Evolutionary conservation across 2,888 invertebrate species (phyloP).

Genomic region (Pomacea canaliculata): DNA sequence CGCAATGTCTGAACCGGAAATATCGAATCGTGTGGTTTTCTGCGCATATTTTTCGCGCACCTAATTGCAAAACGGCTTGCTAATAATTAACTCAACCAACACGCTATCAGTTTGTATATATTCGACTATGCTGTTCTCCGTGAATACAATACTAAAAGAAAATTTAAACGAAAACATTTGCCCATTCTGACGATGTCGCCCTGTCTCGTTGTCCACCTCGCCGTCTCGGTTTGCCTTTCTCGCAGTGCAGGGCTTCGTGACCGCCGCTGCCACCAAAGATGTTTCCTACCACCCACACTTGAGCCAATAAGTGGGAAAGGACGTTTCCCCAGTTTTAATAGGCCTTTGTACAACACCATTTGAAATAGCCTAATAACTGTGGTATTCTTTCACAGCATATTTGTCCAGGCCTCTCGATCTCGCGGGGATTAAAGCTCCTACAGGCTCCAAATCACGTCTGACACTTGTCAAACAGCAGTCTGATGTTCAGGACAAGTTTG

Average conservation of each 20-base stretch:
- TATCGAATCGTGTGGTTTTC: no score
- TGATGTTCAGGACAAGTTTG: constrained; percentile 1
- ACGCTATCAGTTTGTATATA: no score
- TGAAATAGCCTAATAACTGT: constrained; percentile 9
- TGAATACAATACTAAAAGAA: no score
- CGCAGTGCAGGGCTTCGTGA: background rate
- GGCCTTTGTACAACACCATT: constrained; percentile 12
- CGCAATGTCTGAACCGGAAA: no score
- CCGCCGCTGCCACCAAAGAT: constrained; percentile 6
- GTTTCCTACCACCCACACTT: background rate
- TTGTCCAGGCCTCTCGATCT: constrained; percentile 7
- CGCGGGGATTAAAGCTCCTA: constrained; percentile 8
- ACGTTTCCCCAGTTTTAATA: constrained; percentile 21
- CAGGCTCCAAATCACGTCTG: constrained; percentile 7
- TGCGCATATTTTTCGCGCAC: no score
- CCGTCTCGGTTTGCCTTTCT: background rate
- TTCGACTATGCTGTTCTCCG: no score
- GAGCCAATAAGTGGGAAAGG: background rate
- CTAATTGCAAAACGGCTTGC: no score
- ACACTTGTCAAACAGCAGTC: constrained; percentile 15
- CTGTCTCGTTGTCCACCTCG: no score
- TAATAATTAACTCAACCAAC: no score
- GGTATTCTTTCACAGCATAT: constrained; percentile 7
- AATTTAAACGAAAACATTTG: no score
- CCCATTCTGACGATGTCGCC: no score